Base-by-base conservation (phyloP, 2,113 vertebrate genomes). In the Thinocorus orbignyianus region DNA sequence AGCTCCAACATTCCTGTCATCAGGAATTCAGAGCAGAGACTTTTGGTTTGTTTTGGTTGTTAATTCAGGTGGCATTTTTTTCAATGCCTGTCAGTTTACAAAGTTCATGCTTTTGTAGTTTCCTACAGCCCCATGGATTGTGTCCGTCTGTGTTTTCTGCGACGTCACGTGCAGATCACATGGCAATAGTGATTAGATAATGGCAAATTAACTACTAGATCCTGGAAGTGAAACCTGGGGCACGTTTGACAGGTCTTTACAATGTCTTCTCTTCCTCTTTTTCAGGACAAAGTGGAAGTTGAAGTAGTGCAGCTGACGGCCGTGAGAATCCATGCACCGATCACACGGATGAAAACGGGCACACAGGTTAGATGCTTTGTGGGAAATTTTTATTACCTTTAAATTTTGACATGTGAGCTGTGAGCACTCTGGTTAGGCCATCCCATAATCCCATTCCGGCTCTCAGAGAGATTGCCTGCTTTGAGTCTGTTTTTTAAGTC, bases 241-340 rank as follows among this genome's bases (percentile, higher is more conserved):
- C 37, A n/a, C 17, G 5, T 49, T 19, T 72, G 24, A 52, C 17
- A 61, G 28, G 25, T 57, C 35, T 24, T 93, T 51, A 71, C 12
- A 44, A 17, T 57, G 23, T 60, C 16, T 73, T 58, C 49, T 28
- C 24, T 76, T 69, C 55, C 82, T 72, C 33, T 26, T 35, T 54
- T 65, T 82, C 92, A 99, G 99, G 99, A 99, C 93, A 96, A 97
- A 48, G 99, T 99, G 77, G 98, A 99, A 81, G 98, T 99, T 30
- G 99, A 99, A 90, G 99, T 99, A 35, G 98, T 99, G 18, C 98
- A 97, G 90, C 98, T 99, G 74, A 98, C 93, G 52, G 99, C 97
- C 3, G 98, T 99, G 88, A 98, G 99, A 79, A 99, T 99, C 94
- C 97, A 95, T 31, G 98, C 98, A 13, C 99, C 99, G 10, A 98